Percentiles rank a stretch among this genome's conserved stretches.
These are phyloP conservation scores for Hypomecis punctinalis DNA, from an alignment of 2,888 invertebrate genomes.

Conservation along the genomic window DNA sequence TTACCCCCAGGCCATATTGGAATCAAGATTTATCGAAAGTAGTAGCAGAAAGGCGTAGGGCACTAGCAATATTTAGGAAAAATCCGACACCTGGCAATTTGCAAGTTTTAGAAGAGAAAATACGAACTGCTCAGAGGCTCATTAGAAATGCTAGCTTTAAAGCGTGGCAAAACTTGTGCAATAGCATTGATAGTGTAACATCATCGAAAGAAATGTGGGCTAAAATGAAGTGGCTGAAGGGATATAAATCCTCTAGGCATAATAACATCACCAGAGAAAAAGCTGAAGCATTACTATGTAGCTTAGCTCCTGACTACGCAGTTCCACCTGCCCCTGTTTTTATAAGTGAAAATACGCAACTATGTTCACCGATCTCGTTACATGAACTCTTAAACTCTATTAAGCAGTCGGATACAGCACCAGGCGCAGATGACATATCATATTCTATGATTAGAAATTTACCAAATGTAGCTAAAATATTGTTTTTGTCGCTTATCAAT, in stretches of 20 bases:
- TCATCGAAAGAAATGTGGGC: neutral
- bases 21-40: constrained; percentile 30
- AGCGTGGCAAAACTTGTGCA: constrained; percentile 34
- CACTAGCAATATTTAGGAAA: constrained; percentile 36
- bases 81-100: constrained; percentile 43
- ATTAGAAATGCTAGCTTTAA: constrained; percentile 31
- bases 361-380: no score
- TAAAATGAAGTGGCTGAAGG: constrained; percentile 8
- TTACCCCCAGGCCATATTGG: constrained; percentile 45
- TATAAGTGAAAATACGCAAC: no score
- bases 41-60: constrained; percentile 42
- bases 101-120: constrained; percentile 28
- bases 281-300: no score
- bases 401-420: no score
- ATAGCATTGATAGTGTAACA: constrained; percentile 17
- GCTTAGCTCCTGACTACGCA: no score
- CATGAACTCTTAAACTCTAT: no score
- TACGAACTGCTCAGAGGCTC: constrained; percentile 11
- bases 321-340: no score
- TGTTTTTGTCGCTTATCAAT: no score
- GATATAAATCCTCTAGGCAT: neutral
- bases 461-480: no score
- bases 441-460: no score
- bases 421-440: no score
- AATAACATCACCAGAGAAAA: no score